Evolutionary conservation across 2,888 invertebrate species (phyloP).

Genomic region (Reticulitermes lucifugus): DNA sequence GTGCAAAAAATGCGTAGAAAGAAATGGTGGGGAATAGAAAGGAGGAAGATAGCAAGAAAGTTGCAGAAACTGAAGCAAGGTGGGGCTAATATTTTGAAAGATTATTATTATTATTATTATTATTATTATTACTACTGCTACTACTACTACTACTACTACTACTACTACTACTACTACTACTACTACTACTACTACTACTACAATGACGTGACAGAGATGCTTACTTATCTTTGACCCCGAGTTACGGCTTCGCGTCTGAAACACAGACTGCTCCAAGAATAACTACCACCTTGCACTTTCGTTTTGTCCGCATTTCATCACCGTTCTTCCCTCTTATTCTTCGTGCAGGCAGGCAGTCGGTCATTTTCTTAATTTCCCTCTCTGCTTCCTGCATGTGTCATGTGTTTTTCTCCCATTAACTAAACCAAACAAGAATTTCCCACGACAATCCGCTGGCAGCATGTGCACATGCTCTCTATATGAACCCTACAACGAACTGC

Average conservation of each 20-base stretch:
- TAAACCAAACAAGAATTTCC: slow-evolving; percentile 4
- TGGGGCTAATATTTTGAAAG: no score
- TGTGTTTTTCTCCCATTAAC: slow-evolving; percentile 6
- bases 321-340: not conserved
- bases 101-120: no score
- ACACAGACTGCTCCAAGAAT: not conserved
- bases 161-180: no score
- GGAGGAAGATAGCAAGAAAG: no score
- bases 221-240: no score
- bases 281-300: not conserved
- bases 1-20: no score
- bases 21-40: no score
- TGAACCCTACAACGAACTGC: not conserved
- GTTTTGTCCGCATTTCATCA: not conserved
- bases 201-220: no score
- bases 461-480: not conserved
- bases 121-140: no score
- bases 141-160: no score
- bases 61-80: no score
- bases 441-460: slow-evolving; percentile 18
- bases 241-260: not conserved
- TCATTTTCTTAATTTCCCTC: not conserved
- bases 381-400: slow-evolving; percentile 17
- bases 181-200: no score
- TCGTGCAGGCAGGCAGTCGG: not conserved